Evolutionary conservation across 2,113 vertebrate species (phyloP).

Genomic region (Rhabdornis inornatus): DNA sequence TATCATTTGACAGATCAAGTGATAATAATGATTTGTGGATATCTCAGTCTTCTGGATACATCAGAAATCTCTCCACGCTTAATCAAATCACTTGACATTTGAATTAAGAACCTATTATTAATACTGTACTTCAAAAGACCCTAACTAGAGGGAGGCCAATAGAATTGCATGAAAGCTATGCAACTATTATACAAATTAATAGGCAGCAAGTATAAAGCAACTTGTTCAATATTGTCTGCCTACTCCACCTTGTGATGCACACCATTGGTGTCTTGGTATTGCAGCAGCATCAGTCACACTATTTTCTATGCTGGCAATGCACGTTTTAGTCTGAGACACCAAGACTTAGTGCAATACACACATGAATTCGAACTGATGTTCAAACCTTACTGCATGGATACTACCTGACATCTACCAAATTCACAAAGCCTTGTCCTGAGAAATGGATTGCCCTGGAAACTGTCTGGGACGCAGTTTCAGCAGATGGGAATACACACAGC

Average conservation of each 20-base stretch:
- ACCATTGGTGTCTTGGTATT: neutral
- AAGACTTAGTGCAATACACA: neutral
- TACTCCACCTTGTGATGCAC: neutral
- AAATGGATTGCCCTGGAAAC: neutral
- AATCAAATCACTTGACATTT: neutral
- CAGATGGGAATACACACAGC: neutral
- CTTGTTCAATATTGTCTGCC: neutral
- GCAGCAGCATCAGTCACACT: neutral
- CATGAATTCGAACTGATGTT: neutral
- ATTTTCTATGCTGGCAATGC: neutral
- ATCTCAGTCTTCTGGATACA: neutral
- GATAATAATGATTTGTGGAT: neutral
- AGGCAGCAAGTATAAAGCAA: neutral
- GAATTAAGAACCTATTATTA: neutral
- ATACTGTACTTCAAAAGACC: neutral
- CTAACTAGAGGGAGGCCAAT: neutral
- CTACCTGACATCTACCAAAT: neutral
- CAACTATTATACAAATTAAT: neutral
- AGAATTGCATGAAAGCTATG: neutral
- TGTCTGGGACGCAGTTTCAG: neutral
- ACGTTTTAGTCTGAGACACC: neutral
- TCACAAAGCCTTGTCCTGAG: neutral
- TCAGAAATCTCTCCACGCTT: neutral
- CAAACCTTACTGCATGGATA: neutral
- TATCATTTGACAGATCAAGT: neutral